Conservation (phyloP, 2,797 vertebrate species). For the Anniella stebbinsi region DNA sequence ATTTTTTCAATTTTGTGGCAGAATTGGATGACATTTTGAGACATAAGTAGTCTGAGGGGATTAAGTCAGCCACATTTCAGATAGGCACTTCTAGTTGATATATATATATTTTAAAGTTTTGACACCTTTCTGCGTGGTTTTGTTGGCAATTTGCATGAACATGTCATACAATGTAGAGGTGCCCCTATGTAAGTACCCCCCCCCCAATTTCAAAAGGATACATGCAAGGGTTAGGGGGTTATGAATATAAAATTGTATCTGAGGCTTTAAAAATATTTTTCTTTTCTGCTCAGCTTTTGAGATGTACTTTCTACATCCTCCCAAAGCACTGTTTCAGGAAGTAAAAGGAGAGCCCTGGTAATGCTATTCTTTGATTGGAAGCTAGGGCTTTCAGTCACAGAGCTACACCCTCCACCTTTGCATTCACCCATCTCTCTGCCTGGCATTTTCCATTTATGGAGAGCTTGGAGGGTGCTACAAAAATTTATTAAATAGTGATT, state of each 20-base stretch:
- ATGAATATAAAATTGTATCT: background rate
- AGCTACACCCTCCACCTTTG: background rate
- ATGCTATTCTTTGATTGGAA: background rate
- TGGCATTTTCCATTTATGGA: background rate
- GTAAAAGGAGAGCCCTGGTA: background rate
- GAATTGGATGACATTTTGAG: background rate
- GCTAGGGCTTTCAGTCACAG: background rate
- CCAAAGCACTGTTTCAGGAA: background rate
- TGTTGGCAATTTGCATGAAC: background rate
- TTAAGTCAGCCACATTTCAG: background rate
- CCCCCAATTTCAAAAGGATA: background rate
- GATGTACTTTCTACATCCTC: background rate
- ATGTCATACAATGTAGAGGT: background rate
- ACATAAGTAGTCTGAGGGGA: background rate
- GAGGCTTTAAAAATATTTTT: background rate
- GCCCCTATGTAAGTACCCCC: background rate
- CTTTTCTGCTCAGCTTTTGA: background rate
- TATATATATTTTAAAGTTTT: background rate
- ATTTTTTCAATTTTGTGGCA: background rate
- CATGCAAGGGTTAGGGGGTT: background rate
- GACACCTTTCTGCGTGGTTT: background rate
- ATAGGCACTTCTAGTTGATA: no score
- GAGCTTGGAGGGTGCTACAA: background rate
- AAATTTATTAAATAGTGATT: background rate
- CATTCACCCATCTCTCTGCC: background rate